Evolutionary conservation across 2,888 invertebrate species (phyloP).

Genomic region (Epinotia brunnichana): DNA sequence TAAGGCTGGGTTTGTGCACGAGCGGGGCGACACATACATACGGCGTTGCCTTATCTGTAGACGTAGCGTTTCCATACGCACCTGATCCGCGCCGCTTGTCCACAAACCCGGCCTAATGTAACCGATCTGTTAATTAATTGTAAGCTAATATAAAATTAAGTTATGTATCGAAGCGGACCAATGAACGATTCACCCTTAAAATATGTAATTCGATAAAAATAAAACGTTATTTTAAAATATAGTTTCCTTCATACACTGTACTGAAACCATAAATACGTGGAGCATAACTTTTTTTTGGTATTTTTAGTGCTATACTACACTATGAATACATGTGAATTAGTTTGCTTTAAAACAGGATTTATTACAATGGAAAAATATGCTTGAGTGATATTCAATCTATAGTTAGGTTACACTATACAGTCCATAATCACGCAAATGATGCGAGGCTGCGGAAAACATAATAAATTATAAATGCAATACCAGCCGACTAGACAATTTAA

Average conservation of each 20-base stretch:
- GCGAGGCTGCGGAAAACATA: slow-evolving; percentile 55
- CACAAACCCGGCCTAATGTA: not conserved
- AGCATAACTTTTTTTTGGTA: slow-evolving; percentile 50
- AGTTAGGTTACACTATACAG: slow-evolving; percentile 45
- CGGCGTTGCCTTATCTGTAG: not conserved
- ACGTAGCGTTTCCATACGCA: not conserved
- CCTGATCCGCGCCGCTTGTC: not conserved
- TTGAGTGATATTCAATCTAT: slow-evolving; percentile 68
- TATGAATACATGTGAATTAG: slow-evolving; percentile 51
- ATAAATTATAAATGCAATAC: slow-evolving; percentile 81
- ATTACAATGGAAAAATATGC: slow-evolving; percentile 73
- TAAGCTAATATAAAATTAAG: slow-evolving; percentile 43
- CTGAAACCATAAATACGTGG: slow-evolving; percentile 43
- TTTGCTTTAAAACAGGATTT: slow-evolving; percentile 53
- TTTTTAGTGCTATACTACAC: slow-evolving; percentile 50
- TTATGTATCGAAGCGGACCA: slow-evolving; percentile 43
- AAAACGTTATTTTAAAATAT: slow-evolving; percentile 45
- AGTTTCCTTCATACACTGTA: slow-evolving; percentile 42
- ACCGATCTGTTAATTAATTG: slow-evolving; percentile 38
- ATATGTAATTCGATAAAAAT: slow-evolving; percentile 44
- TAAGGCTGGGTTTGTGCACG: not conserved
- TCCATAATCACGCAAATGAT: slow-evolving; percentile 73
- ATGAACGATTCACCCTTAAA: slow-evolving; percentile 37
- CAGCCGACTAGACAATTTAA: slow-evolving; percentile 78
- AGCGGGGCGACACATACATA: not conserved